Conservation (phyloP, 2,888 invertebrate genomes). For the Andrena fulva region DNA sequence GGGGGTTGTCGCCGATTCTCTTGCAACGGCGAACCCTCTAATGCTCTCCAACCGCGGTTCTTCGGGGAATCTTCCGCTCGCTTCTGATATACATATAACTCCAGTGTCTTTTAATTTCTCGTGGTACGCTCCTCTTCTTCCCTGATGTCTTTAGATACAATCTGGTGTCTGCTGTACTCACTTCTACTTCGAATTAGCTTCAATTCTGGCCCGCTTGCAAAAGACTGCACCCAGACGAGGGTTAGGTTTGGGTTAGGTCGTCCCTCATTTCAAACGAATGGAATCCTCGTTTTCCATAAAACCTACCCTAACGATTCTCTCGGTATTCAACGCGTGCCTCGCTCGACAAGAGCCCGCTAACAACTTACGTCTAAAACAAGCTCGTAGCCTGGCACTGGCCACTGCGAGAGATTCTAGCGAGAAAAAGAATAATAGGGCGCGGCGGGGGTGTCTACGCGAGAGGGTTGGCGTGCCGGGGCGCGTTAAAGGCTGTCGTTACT, state of each 20-base stretch:
- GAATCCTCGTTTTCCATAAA: background rate
- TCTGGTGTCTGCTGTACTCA: too few relatives aligned
- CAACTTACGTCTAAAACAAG: slow-evolving; percentile 50
- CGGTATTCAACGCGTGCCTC: slow-evolving; percentile 4
- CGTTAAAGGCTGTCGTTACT: slow-evolving; percentile 79
- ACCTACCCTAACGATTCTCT: slow-evolving; percentile 27
- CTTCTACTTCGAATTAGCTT: too few relatives aligned
- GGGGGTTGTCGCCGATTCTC: slow-evolving; percentile 36
- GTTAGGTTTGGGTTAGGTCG: background rate
- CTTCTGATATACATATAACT: background rate
- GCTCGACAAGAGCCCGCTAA: slow-evolving; percentile 45
- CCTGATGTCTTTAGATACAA: background rate
- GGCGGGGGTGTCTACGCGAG: slow-evolving; percentile 40
- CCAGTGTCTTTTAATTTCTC: background rate
- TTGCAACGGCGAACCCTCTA: slow-evolving; percentile 5
- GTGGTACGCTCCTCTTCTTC: background rate
- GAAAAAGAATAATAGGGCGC: slow-evolving; percentile 51
- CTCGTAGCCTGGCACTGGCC: slow-evolving; percentile 34
- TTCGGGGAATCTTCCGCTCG: background rate
- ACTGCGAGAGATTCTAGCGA: slow-evolving; percentile 56
- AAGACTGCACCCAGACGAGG: background rate
- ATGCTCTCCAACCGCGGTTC: background rate
- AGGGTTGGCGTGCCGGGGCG: slow-evolving; percentile 72
- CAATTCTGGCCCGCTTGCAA: too few relatives aligned
- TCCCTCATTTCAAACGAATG: background rate